These are phyloP conservation scores for Ooceraea biroi DNA, from an alignment of 1,140 invertebrate species.

Conservation along the genomic window DNA sequence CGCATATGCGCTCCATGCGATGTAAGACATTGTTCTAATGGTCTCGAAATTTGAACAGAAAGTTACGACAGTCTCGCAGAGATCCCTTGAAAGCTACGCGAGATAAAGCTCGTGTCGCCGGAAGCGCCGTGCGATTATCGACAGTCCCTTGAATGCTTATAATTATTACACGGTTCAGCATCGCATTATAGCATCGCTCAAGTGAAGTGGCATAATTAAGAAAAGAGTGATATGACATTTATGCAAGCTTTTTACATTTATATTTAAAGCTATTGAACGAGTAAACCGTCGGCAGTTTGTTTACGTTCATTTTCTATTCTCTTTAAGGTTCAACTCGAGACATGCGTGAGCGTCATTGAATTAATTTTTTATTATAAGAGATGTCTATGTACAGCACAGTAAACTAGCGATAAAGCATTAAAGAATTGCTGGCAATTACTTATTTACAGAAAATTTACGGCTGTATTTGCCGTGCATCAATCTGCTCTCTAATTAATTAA, in stretches of 20 bases:
- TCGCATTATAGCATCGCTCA: neutral
- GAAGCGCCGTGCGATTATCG: conserved; percentile 21
- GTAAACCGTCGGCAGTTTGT: too few relatives aligned
- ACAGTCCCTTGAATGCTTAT: neutral
- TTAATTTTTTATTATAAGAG: too few relatives aligned
- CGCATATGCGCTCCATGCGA: conserved; percentile 14
- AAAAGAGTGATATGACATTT: neutral
- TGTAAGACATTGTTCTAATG: conserved; percentile 42
- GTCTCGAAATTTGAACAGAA: conserved; percentile 45
- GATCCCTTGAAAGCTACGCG: conserved; percentile 43
- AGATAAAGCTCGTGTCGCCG: conserved; percentile 24
- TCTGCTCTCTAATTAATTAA: conserved; percentile 4
- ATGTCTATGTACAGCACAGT: too few relatives aligned
- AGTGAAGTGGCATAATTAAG: neutral
- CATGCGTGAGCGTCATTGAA: too few relatives aligned
- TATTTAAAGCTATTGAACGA: neutral
- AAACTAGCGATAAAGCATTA: too few relatives aligned
- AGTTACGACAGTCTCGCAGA: conserved; percentile 28
- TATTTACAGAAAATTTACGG: neutral
- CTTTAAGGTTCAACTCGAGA: too few relatives aligned
- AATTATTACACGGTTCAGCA: conserved; percentile 28
- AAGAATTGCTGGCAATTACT: too few relatives aligned
- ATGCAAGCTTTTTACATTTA: too few relatives aligned
- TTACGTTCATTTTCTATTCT: too few relatives aligned
- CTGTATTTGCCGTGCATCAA: neutral